Evolutionary conservation across 2,888 invertebrate genomes (phyloP).

Genomic region (Noctuana brunneofusca): DNA sequence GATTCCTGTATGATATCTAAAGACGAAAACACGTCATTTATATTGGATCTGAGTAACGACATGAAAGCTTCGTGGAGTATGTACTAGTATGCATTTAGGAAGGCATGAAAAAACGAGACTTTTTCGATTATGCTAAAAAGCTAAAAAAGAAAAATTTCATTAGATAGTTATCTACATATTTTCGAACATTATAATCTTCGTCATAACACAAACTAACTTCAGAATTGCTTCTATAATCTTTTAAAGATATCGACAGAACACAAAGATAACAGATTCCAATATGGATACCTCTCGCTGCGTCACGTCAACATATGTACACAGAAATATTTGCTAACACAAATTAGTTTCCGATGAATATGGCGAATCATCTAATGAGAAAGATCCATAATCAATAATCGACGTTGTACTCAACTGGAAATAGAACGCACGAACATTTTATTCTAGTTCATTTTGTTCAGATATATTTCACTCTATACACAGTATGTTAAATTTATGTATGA

Average conservation of each 20-base stretch:
- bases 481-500: too few relatives aligned
- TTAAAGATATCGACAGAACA: neutral
- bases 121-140: too few relatives aligned
- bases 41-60: too few relatives aligned
- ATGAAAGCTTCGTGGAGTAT: too few relatives aligned
- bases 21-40: too few relatives aligned
- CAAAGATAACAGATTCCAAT: neutral
- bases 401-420: conserved; percentile 1
- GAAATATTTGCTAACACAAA: conserved; percentile 24
- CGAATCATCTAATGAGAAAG: conserved; percentile 24
- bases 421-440: conserved; percentile 3
- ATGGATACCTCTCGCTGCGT: conserved; percentile 18
- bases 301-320: conserved; percentile 1
- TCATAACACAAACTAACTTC: neutral
- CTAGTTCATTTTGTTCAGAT: neutral
- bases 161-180: too few relatives aligned
- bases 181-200: too few relatives aligned
- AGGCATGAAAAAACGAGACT: too few relatives aligned
- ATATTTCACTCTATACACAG: neutral
- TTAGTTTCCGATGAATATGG: conserved; percentile 21
- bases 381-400: conserved; percentile 3
- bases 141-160: too few relatives aligned
- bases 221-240: neutral
- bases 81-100: too few relatives aligned
- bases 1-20: too few relatives aligned